Percentiles rank a stretch among this genome's conserved stretches.
These are phyloP conservation scores for Helogale parvula DNA, from an alignment of 2,113 vertebrate species.

Conservation along the genomic window DNA sequence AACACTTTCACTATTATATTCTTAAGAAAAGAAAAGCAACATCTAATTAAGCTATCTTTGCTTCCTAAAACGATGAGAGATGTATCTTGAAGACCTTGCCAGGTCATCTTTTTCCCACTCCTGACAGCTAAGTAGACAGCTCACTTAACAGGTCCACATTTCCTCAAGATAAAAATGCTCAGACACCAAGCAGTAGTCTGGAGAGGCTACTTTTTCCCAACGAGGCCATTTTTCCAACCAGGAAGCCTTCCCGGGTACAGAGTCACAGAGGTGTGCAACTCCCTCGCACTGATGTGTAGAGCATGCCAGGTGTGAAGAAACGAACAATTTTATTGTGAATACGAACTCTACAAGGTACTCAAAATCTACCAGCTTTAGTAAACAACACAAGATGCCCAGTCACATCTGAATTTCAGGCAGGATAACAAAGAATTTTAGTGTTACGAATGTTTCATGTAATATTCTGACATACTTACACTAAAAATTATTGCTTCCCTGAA, in stretches of 20 bases:
- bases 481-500: not conserved
- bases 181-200: not conserved
- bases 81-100: not conserved
- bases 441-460: not conserved
- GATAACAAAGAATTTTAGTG: not conserved
- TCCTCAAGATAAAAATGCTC: not conserved
- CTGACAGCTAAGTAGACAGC: not conserved
- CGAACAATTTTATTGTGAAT: not conserved
- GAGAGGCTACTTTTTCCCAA: not conserved
- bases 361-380: not conserved
- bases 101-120: not conserved
- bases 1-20: not conserved
- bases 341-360: not conserved
- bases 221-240: not conserved
- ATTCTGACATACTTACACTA: not conserved
- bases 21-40: not conserved
- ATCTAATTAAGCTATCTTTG: not conserved
- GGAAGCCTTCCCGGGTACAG: not conserved
- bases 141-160: not conserved
- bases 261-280: not conserved
- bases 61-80: not conserved
- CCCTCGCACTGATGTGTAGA: not conserved
- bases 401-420: not conserved
- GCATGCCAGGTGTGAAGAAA: not conserved
- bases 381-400: not conserved